A percentile compares a stretch with the other conserved stretches of the same genome.
Conservation (phyloP, 2,888 invertebrate species). For the Pterostichus niger region DNA sequence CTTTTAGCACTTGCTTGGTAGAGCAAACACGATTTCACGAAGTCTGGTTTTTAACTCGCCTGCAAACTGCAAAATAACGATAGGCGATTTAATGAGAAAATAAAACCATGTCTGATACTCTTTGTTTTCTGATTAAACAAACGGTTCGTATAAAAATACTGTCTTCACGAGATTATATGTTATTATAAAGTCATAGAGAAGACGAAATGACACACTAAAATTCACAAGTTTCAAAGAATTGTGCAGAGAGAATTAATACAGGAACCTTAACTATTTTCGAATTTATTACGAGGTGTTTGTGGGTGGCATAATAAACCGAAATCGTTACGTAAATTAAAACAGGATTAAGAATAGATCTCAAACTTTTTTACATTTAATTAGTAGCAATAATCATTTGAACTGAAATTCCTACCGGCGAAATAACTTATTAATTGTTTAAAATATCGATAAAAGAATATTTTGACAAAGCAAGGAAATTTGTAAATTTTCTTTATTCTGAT, state of each 20-base stretch:
- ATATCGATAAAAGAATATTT: no score
- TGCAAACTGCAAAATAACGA: constrained; percentile 30
- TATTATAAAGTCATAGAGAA: constrained; percentile 36
- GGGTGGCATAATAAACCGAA: neutral
- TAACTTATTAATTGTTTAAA: no score
- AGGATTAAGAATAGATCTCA: no score
- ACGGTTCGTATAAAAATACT: constrained; percentile 23
- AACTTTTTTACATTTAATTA: no score
- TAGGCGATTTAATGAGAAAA: constrained; percentile 44
- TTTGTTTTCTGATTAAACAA: constrained; percentile 34
- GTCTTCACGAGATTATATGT: constrained; percentile 34
- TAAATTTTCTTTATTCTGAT: no score
- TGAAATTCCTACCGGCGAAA: no score
- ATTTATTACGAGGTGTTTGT: neutral
- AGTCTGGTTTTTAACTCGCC: neutral
- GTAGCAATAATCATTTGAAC: no score
- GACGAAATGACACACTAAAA: constrained; percentile 13
- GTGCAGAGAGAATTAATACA: neutral
- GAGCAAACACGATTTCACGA: constrained; percentile 48
- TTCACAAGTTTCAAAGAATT: constrained; percentile 1
- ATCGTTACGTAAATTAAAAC: no score
- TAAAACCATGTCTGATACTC: constrained; percentile 29
- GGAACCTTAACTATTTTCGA: neutral
- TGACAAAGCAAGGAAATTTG: no score
- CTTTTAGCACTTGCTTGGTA: constrained; percentile 47